These are phyloP conservation scores for Pipra filicauda DNA, from an alignment of 2,113 vertebrate species.

Conservation along the genomic window DNA sequence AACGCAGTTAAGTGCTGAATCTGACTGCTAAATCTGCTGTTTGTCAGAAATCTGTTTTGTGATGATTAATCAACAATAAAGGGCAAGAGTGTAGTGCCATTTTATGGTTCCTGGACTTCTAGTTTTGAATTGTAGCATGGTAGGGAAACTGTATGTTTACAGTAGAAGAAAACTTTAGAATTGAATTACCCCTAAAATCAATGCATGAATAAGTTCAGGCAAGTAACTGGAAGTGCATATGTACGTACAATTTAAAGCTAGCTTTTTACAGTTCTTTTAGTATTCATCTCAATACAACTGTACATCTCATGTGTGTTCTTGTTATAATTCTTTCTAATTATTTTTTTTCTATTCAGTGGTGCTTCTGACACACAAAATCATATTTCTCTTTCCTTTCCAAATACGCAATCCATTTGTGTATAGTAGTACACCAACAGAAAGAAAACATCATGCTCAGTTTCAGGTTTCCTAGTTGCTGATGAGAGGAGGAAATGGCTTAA, in stretches of 20 bases:
- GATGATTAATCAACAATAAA: neutral
- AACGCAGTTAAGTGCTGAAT: neutral
- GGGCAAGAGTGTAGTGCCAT: neutral
- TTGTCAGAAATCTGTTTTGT: neutral
- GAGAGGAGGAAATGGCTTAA: neutral
- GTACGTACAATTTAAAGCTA: neutral
- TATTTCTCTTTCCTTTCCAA: neutral
- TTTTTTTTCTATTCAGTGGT: neutral
- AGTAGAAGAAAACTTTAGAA: neutral
- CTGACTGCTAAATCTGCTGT: neutral
- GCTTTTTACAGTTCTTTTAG: neutral
- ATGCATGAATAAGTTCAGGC: neutral
- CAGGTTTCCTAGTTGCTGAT: neutral
- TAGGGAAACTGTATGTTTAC: neutral
- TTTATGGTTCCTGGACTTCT: neutral
- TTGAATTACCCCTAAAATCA: neutral
- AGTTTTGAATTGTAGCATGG: neutral
- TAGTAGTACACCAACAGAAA: neutral
- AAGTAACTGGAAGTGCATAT: neutral
- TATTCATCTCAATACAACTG: neutral
- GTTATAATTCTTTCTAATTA: neutral
- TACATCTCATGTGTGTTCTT: neutral
- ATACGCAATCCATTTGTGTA: neutral
- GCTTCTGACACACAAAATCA: neutral
- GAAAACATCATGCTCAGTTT: neutral